Conservation (phyloP, 2,113 vertebrate genomes). For the Prunella himalayana region DNA sequence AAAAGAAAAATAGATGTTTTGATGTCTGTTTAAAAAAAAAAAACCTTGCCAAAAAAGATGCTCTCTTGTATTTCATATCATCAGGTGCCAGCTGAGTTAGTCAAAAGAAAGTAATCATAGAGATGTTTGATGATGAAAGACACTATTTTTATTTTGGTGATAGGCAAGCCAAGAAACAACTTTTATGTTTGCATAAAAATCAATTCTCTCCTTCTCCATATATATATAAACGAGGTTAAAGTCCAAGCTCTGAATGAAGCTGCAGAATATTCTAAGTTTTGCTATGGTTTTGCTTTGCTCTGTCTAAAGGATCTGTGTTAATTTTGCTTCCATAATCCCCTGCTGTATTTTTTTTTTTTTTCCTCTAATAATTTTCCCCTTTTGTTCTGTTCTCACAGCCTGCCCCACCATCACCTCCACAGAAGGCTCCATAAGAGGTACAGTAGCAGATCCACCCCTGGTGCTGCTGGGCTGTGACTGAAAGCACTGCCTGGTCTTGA, state of each 20-base stretch:
- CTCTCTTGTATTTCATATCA: neutral
- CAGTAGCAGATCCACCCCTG: neutral
- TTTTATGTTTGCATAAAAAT: neutral
- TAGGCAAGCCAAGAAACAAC: neutral
- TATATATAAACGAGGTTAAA: neutral
- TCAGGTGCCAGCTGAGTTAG: neutral
- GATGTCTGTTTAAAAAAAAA: neutral
- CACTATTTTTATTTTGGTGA: neutral
- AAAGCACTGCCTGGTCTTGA: neutral
- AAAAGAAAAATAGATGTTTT: neutral
- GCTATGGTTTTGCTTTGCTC: neutral
- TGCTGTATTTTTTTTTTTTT: neutral
- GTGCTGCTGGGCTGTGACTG: neutral
- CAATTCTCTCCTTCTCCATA: neutral
- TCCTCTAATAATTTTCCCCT: neutral
- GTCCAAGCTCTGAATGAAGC: neutral
- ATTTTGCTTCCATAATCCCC: neutral
- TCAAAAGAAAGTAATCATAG: neutral
- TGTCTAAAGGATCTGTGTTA: neutral
- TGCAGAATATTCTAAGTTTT: neutral
- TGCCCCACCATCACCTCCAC: conserved; percentile 54
- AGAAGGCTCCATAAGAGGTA: conserved; percentile 49
- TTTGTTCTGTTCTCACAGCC: conserved; percentile 20
- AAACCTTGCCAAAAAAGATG: neutral
- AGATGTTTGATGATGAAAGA: neutral